These are phyloP conservation scores for Latrodectus hesperus DNA, from an alignment of 2,888 invertebrate species.

Conservation along the genomic window DNA sequence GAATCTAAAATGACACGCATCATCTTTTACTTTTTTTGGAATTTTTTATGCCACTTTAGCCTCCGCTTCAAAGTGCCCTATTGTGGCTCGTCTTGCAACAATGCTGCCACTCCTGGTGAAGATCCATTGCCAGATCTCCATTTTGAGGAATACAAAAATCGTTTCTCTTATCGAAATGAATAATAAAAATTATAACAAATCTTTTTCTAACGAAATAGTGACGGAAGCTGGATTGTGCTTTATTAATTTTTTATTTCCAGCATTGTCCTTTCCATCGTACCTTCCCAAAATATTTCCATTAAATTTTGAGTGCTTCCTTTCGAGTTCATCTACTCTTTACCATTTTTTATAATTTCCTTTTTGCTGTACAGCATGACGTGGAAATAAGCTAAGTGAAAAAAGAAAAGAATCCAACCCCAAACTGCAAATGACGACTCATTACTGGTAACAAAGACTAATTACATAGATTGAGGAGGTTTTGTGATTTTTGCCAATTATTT, in stretches of 20 bases:
- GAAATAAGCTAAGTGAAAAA: not conserved
- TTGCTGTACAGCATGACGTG: not conserved
- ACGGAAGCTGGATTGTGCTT: not conserved
- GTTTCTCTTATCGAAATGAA: no score
- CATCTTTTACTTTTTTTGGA: not conserved
- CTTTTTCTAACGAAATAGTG: no score
- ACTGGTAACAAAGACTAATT: slow-evolving; percentile 60
- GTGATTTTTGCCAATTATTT: slow-evolving; percentile 63
- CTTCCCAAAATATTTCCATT: not conserved
- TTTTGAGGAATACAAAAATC: no score
- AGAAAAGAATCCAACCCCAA: not conserved
- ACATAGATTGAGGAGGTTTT: slow-evolving; percentile 35
- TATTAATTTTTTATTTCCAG: not conserved
- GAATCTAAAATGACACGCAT: slow-evolving; percentile 36
- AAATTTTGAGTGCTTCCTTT: not conserved
- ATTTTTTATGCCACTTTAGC: no score
- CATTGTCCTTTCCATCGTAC: not conserved
- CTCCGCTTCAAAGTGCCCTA: no score
- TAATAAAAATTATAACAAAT: no score
- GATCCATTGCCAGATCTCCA: no score
- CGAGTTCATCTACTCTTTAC: not conserved
- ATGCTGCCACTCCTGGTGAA: no score
- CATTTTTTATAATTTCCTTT: not conserved
- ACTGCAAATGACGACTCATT: slow-evolving; percentile 64
- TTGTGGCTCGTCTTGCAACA: no score